Conservation (phyloP, 1,140 invertebrate species). For the Nebria ingens region DNA sequence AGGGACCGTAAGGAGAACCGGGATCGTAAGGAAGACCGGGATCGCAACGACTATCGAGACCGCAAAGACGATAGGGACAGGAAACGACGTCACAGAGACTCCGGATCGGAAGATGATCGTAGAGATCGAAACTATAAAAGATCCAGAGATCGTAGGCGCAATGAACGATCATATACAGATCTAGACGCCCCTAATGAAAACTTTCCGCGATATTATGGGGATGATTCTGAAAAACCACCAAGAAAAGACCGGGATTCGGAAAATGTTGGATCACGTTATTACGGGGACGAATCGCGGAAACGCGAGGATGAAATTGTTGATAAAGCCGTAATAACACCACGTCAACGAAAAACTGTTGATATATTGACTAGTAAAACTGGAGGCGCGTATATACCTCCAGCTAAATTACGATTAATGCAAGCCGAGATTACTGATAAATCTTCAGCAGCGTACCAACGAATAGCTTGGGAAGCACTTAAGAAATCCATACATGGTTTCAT, state of each 20-base stretch:
- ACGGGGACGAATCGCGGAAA: slow-evolving; percentile 19
- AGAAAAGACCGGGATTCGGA: slow-evolving; percentile 30
- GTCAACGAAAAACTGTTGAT: slow-evolving; percentile 53
- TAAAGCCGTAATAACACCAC: slow-evolving; percentile 23
- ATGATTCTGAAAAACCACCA: slow-evolving; percentile 19
- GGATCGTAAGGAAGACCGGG: too few relatives aligned
- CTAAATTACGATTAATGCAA: slow-evolving; percentile 89
- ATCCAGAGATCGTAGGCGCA: not conserved
- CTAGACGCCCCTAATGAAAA: slow-evolving; percentile 12
- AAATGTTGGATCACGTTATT: slow-evolving; percentile 26
- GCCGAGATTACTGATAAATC: slow-evolving; percentile 87
- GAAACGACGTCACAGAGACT: not conserved
- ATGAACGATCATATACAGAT: not conserved
- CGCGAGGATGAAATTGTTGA: slow-evolving; percentile 18
- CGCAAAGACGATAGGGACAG: not conserved
- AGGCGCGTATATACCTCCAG: slow-evolving; percentile 97
- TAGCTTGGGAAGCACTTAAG: slow-evolving; percentile 97
- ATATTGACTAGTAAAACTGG: slow-evolving; percentile 78
- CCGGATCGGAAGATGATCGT: not conserved
- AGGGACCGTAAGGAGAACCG: too few relatives aligned
- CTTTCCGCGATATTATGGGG: slow-evolving; percentile 30
- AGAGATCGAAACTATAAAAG: slow-evolving; percentile 2
- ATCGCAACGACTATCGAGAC: too few relatives aligned
- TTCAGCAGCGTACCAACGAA: slow-evolving; percentile 85
- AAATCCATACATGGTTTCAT: slow-evolving; percentile 98